Evolutionary conservation across 2,113 vertebrate genomes (phyloP), one percentile per base, ranked within the genome.

Genomic region (Semicossyphus pulcher): DNA sequence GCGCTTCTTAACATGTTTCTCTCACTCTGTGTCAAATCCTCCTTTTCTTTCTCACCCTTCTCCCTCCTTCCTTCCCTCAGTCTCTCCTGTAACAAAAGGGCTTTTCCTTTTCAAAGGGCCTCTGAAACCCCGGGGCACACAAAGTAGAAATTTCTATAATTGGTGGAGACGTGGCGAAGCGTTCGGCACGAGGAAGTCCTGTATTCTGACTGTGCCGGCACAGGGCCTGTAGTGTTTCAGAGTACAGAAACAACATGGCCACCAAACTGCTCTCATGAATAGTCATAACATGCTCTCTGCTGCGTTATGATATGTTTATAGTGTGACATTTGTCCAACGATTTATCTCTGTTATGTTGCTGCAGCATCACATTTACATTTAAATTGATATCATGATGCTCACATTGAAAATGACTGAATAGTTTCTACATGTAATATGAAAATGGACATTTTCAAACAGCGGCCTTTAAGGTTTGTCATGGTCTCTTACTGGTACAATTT

Each of bases 81-180:
- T 48, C 20, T 62, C 60, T 72, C 37, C 57, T 58, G 45, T 36
- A 63, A 78, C 69, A 78, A 79, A 87, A 78, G 31, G 49, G 57
- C 23, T 41, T 75, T 82, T 80, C 53, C 45, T 81, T 83, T 81
- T 59, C 59, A 81, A 84, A 85, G 74, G 53, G 36, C 39, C 12
- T 48, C 31, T 61, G 68, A 81, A 85, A 83, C 62, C 77, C 69
- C 71, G n/a, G 67, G 80, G 80, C 80, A 56, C 60, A 61, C 41
- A 59, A 80, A 80, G 72, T 58, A 59, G 69, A 66, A 86, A 54
- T 47, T 53, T 65, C 65, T 79, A 23, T 86, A 83, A 89, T 88
- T 80, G 80, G 42, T 51, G 45, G 60, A 73, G 77, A 66, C 8
- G 3, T 67, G 65, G 51, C 10, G 37, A 67, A 78, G 70, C 34